Base-by-base conservation (phyloP, 2,888 invertebrate species). In the Agrilus cyanescens region DNA sequence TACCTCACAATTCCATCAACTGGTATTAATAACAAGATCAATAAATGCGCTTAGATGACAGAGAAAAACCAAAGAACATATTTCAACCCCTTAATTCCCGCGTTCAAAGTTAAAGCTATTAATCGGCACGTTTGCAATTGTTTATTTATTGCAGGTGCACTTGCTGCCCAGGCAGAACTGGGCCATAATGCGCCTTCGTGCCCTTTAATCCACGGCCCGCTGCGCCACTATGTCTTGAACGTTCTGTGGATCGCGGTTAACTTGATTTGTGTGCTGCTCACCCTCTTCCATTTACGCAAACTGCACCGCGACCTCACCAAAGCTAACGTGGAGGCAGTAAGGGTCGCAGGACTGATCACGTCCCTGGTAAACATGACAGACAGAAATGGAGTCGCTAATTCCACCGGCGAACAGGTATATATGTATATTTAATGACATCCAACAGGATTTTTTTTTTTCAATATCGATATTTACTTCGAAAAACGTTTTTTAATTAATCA, bases 211-310 rank as follows among this genome's bases (percentile, higher is more conserved):
- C 82, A 89, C 63, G 89, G 89, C 18, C 86, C 89, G 44, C 84
- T 87, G 57, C 75, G 89, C 50, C 89, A 90, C 71, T 89, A 90
- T 67, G 86, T 91, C 46, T 80, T 91, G 53, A 90, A 90, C 68
- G 83, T 87, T 40, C 74, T 91, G 32, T 91, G 90, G 91, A 88
- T 90, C 55, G 77, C 84, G 51, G 85, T 90, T 57, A 85, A 91
- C 67, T 75, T 87, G 46, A 82, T 89, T 56, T 90, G 90, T 67
- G 82, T 90, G 40, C 75, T 80, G 39, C 73, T 90, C 49, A 88
- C 90, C 43, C 75, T 85, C 49, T 83, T 85, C 68, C 89, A 89
- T 66, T 76, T 91, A 55, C 74, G 81, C 62, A 83, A 82, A 62
- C 76, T 91, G 50, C 85, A 87, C 67, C 72, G 83, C 50, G 85